Percentiles rank a stretch among this genome's conserved stretches.
Conservation (phyloP, 2,888 invertebrate genomes). For the Hyles lineata region DNA sequence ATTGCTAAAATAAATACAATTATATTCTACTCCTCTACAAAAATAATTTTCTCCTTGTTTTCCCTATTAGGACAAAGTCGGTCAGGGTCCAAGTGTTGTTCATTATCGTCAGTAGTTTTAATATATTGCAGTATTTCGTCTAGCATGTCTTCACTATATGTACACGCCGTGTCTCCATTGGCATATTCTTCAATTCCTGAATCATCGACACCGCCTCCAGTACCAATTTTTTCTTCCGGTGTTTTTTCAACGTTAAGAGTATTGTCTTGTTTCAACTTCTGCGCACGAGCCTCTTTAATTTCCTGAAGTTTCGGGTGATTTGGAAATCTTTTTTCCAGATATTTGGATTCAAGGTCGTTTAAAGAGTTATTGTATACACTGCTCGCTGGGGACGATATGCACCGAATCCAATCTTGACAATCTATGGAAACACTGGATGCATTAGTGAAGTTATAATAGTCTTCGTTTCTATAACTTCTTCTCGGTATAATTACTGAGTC, state of each 20-base stretch:
- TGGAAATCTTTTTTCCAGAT: slow-evolving; percentile 56
- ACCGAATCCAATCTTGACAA: slow-evolving; percentile 72
- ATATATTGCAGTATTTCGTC: slow-evolving; percentile 77
- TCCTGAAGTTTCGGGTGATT: slow-evolving; percentile 51
- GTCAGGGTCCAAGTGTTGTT: slow-evolving; percentile 55
- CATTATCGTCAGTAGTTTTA: slow-evolving; percentile 53
- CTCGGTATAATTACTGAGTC: slow-evolving; percentile 61
- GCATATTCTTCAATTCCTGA: slow-evolving; percentile 28
- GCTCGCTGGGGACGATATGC: slow-evolving; percentile 62
- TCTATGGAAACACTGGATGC: slow-evolving; percentile 71
- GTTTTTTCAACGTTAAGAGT: slow-evolving; percentile 37
- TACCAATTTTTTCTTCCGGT: slow-evolving; percentile 33
- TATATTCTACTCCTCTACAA: slow-evolving; percentile 61
- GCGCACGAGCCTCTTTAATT: slow-evolving; percentile 44
- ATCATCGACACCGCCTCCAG: slow-evolving; percentile 37
- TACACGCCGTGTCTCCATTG: slow-evolving; percentile 38
- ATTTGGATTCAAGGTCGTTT: slow-evolving; percentile 59
- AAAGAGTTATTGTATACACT: slow-evolving; percentile 68
- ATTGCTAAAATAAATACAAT: background rate
- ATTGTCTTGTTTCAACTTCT: slow-evolving; percentile 41
- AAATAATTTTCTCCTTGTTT: slow-evolving; percentile 65
- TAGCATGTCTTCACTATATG: slow-evolving; percentile 65
- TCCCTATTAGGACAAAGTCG: slow-evolving; percentile 66
- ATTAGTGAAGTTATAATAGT: slow-evolving; percentile 69
- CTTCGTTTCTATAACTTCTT: slow-evolving; percentile 56